Evolutionary conservation across 2,797 vertebrate genomes (phyloP).

Genomic region (Cynodonichthys magdalenae): DNA sequence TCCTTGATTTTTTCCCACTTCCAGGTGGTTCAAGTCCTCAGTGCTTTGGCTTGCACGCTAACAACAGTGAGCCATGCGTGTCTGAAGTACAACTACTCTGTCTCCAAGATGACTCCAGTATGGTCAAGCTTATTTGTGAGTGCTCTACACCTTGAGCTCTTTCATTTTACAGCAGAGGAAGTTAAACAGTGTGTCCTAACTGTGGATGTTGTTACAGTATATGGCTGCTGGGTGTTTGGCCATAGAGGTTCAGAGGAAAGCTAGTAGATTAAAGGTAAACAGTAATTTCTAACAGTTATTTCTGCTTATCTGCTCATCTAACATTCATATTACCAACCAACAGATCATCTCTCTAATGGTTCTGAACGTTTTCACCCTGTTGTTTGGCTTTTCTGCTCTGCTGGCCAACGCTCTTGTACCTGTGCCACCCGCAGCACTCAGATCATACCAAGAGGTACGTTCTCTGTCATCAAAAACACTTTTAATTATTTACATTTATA

Average conservation of each 20-base stretch:
- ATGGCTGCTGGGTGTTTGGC: constrained; percentile 70
- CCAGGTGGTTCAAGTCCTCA: constrained; percentile 75
- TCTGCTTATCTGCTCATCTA: neutral
- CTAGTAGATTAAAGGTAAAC: constrained; percentile 72
- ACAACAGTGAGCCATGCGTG: constrained; percentile 71
- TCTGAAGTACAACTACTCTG: constrained; percentile 73
- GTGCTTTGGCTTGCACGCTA: constrained; percentile 69
- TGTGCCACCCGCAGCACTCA: constrained; percentile 30
- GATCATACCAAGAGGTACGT: constrained; percentile 67
- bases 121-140: constrained; percentile 78
- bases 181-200: neutral
- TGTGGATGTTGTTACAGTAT: constrained; percentile 69
- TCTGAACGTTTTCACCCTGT: constrained; percentile 71
- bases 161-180: neutral
- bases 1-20: neutral
- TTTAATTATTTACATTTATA: neutral
- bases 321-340: constrained; percentile 13
- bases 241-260: constrained; percentile 73
- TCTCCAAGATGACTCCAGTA: constrained; percentile 71
- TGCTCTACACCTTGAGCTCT: constrained; percentile 14
- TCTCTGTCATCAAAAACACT: neutral
- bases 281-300: neutral
- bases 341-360: constrained; percentile 74
- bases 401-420: constrained; percentile 62
- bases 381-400: constrained; percentile 71